Evolutionary conservation across 1,140 invertebrate species (phyloP).

Genomic region (Drosophila biarmipes): DNA sequence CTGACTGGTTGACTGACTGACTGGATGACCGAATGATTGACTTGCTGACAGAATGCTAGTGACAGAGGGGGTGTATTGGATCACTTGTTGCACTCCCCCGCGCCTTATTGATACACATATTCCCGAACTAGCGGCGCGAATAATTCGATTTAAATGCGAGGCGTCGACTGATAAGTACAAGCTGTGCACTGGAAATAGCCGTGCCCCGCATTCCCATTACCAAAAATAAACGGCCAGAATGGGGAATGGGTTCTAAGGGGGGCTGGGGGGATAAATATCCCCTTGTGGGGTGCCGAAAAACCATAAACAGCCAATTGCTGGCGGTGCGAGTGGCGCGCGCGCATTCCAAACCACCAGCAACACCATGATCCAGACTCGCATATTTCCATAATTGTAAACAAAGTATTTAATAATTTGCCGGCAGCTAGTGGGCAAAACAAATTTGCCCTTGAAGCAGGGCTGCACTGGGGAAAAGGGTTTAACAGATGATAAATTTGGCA

Average conservation of each 20-base stretch:
- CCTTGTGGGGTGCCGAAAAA: slow-evolving; percentile 69
- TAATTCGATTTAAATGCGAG: slow-evolving; percentile 63
- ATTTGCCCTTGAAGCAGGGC: slow-evolving; percentile 53
- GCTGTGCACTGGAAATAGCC: slow-evolving; percentile 70
- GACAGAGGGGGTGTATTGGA: slow-evolving; percentile 24
- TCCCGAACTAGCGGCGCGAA: slow-evolving; percentile 45
- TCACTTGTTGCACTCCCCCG: slow-evolving; percentile 61
- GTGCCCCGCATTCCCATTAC: slow-evolving; percentile 50
- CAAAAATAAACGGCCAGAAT: slow-evolving; percentile 62
- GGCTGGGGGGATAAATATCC: neutral
- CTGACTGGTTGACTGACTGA: slow-evolving; percentile 15
- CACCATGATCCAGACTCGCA: slow-evolving; percentile 22
- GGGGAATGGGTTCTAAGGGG: neutral
- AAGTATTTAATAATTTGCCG: slow-evolving; percentile 54
- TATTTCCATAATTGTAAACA: slow-evolving; percentile 55
- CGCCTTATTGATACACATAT: slow-evolving; percentile 17
- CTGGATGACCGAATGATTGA: slow-evolving; percentile 25
- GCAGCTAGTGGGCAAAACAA: slow-evolving; percentile 22
- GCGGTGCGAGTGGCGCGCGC: slow-evolving; percentile 61
- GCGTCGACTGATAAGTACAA: slow-evolving; percentile 69
- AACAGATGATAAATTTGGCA: neutral
- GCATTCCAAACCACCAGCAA: slow-evolving; percentile 36
- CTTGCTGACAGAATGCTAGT: slow-evolving; percentile 41
- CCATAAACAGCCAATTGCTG: slow-evolving; percentile 63
- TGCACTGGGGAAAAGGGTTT: slow-evolving; percentile 9